Evolutionary conservation across 2,888 invertebrate genomes (phyloP), one percentile per base, ranked within the genome.

Genomic region (Apotomis turbidana): DNA sequence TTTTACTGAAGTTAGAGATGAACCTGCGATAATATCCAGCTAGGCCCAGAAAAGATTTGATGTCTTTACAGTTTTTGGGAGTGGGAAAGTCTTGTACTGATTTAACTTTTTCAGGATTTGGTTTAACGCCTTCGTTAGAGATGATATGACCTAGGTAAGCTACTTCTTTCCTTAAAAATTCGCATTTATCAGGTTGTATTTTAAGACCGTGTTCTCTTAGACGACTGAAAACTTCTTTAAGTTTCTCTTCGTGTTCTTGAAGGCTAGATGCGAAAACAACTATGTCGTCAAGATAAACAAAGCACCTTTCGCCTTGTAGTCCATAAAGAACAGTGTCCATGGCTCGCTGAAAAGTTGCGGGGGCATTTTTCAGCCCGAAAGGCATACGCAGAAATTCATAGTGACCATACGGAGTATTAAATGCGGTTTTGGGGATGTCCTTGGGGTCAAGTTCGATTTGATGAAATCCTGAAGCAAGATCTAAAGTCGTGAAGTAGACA

Each of bases 41-140:
- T 12, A 81, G 68, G 3, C 81, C 81, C 57, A 83, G 60, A 58
- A 79, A 82, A 57, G 76, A 74, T 76, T 83, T 82, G 4, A 80
- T 79, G 54, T 83, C 27, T 27, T 27, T 27, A 2, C 27, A 27
- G 2, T 27, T 27, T 27, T 27, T 27, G 27, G 27, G 27, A 2
- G 2, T 27, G 1, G 27, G 27, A 27, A 27, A 27, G 27, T 27
- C 27, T 2, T 27, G 27, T 27, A 27, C 27, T 27, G 27, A 27
- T 27, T 27, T 27, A 0, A 27, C 2, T 27, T 27, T 27, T 27
- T 27, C 78, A 4, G 41, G 41, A 1, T 41, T 41, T 0, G 41
- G 41, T 41, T 41, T 41, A 1, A 6, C 41, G 0, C 41, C 41
- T 6, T 41, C 5, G 4, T 41, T 41, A 6, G 41, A 41, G 41